Percentiles rank a stretch among this genome's conserved stretches.
Evolutionary conservation across 2,113 vertebrate species (phyloP).

Genomic region (Entelurus aequoreus): DNA sequence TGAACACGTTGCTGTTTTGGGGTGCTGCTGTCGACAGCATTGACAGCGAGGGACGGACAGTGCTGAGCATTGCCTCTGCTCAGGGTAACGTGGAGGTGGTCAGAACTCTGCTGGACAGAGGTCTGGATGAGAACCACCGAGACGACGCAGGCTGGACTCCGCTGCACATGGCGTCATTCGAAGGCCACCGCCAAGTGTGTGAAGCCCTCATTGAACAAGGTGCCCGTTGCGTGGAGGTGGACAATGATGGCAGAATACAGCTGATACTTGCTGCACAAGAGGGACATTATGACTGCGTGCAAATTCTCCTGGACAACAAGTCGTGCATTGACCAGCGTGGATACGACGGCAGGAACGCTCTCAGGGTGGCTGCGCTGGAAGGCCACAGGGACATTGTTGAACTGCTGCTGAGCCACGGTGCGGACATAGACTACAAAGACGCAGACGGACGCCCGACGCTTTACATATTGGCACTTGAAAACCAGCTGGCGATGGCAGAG

Average conservation of each 20-base stretch:
- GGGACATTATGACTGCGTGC: conserved; percentile 95
- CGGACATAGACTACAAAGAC: conserved; percentile 90
- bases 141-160: conserved; percentile 98
- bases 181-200: conserved; percentile 92
- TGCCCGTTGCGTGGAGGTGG: conserved; percentile 89
- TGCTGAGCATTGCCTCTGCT: conserved; percentile 94
- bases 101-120: conserved; percentile 94
- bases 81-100: conserved; percentile 98
- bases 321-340: conserved; percentile 89
- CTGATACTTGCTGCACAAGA: conserved; percentile 91
- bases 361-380: conserved; percentile 89
- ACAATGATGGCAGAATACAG: conserved; percentile 92
- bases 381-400: conserved; percentile 94
- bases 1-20: conserved; percentile 94
- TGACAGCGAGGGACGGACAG: conserved; percentile 92
- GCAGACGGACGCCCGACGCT: conserved; percentile 94
- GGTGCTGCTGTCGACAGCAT: conserved; percentile 96
- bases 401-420: conserved; percentile 84
- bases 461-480: conserved; percentile 94
- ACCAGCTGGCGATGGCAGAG: conserved; percentile 93
- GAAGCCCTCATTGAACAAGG: conserved; percentile 97
- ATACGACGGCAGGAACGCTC: conserved; percentile 90
- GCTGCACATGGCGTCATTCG: conserved; percentile 95
- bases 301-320: conserved; percentile 89
- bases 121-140: conserved; percentile 93